Conservation (phyloP, 2,797 vertebrate species). For the Microcaecilia unicolor region DNA sequence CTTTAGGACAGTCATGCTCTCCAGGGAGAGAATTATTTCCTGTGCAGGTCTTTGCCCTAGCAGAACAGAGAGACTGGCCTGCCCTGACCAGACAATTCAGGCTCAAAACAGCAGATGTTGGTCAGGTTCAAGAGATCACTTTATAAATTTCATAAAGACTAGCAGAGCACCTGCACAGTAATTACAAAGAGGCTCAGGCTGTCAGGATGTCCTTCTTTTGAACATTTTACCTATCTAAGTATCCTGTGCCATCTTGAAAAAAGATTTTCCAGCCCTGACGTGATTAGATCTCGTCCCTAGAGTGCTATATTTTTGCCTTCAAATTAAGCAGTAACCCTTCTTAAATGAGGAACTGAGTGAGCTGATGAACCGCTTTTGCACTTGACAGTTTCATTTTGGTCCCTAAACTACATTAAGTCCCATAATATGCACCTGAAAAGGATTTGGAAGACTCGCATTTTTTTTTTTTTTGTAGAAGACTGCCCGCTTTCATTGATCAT, state of each 20-base stretch:
- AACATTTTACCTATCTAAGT: conserved; percentile 49
- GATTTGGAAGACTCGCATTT: background rate
- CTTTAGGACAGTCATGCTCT: background rate
- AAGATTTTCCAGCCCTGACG: conserved; percentile 51
- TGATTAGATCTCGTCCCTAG: conserved; percentile 36
- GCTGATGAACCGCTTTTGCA: conserved; percentile 34
- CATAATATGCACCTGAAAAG: background rate
- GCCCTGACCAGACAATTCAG: conserved; percentile 20
- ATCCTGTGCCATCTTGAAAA: conserved; percentile 56
- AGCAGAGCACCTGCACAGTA: conserved; percentile 74
- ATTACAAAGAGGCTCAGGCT: conserved; percentile 65
- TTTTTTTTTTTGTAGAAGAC: background rate
- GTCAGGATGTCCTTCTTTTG: conserved; percentile 59
- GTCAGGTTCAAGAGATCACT: conserved; percentile 55
- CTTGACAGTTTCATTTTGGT: conserved; percentile 36
- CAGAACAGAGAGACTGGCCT: background rate
- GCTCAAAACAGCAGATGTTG: conserved; percentile 57
- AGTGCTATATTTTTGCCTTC: conserved; percentile 36
- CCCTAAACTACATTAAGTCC: conserved; percentile 4
- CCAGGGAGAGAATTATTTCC: background rate
- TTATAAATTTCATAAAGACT: conserved; percentile 58
- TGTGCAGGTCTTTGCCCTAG: background rate
- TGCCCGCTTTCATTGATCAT: no score
- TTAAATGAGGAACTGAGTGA: conserved; percentile 34
- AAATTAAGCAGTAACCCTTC: conserved; percentile 38